Percentiles rank a stretch among this genome's conserved stretches.
Evolutionary conservation across 2,797 vertebrate genomes (phyloP).

Genomic region (Toxotes lorentzi): DNA sequence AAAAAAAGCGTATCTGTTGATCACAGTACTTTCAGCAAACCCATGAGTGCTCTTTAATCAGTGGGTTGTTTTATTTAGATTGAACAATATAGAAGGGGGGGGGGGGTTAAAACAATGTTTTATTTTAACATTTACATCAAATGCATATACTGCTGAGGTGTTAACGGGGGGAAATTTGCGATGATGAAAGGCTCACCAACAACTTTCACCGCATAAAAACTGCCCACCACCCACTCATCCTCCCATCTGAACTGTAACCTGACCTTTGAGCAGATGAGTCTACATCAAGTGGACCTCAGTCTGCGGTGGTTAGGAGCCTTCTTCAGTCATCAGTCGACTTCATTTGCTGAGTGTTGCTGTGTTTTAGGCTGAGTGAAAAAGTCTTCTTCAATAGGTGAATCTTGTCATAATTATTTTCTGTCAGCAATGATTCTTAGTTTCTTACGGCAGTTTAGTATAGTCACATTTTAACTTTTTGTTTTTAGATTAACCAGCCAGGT

Average conservation of each 20-base stretch:
- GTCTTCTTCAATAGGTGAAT: conserved; percentile 50
- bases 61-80: neutral
- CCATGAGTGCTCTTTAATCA: conserved; percentile 10
- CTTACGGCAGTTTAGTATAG: neutral
- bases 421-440: neutral
- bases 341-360: conserved; percentile 27
- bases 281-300: conserved; percentile 41
- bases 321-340: conserved; percentile 40
- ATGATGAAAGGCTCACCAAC: conserved; percentile 6
- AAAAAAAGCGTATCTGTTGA: neutral
- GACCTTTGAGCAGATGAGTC: conserved; percentile 71
- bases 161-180: neutral
- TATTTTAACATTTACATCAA: conserved; percentile 25
- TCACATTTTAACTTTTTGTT: neutral
- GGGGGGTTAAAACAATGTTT: neutral
- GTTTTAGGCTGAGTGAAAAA: neutral
- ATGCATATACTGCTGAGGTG: neutral
- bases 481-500: neutral
- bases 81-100: conserved; percentile 1
- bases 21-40: neutral
- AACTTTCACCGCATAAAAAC: conserved; percentile 6
- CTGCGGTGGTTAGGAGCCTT: conserved; percentile 21
- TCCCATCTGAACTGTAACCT: conserved; percentile 1
- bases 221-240: conserved; percentile 35
- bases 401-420: neutral